Evolutionary conservation across 2,797 vertebrate genomes (phyloP), one percentile per base, ranked within the genome.

Genomic region (Pterois miles): DNA sequence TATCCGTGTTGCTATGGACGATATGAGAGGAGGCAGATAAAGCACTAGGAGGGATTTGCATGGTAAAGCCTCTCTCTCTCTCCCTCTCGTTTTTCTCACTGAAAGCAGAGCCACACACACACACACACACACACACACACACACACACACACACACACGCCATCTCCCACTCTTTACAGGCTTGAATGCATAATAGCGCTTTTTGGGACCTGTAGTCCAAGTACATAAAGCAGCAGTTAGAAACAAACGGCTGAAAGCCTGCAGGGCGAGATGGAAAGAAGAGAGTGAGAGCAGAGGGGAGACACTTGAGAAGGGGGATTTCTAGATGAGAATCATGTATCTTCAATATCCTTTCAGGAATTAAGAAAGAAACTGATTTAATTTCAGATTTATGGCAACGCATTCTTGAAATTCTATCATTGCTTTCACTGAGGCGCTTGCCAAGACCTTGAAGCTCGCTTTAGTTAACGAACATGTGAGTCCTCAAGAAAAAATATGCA

Each of bases 1-100:
- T 84, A 84, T 88, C 83, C 72, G 20, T 69, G 91, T 92, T 90
- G 89, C 89, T 78, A 84, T 87, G 82, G 86, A 88, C 70, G 56
- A 82, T 67, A 84, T 79, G 81, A 91, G 86, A 82, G 77, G 57
- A 76, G 60, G 54, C 43, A 84, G 87, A 90, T 88, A 79, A 89
- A 90, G 84, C 58, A 58, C 59, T 31, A 57, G 75, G 82, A 86
- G 74, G 81, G 79, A 92, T 93, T 91, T 91, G 77, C 86, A 91
- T 91, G 77, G 87, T 76, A 80, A 92, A 91, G 86, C 74, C 84
- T 48, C 67, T 23, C 63, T 74, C 31, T 80, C 64, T 63, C 63
- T 65, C 65, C n/a, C 65, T 31, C 27, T 40, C 29, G 34, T 43
- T 56, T 71, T 46, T 40, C 46, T 62, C 66, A 29, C 66, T 84